Evolutionary conservation across 2,797 vertebrate species (phyloP).

Genomic region (Phoeniculus purpureus): DNA sequence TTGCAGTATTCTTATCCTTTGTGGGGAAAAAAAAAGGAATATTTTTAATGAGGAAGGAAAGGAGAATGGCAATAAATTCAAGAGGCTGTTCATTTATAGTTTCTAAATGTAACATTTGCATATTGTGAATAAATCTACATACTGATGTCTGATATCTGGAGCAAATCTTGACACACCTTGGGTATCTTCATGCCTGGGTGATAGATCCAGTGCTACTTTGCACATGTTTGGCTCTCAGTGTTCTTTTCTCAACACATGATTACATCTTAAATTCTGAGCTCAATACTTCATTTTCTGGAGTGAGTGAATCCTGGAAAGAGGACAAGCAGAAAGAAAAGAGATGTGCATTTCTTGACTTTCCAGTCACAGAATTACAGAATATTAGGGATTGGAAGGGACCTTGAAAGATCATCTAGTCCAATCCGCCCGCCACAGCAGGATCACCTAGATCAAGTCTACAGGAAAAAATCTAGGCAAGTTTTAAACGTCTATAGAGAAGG

Average conservation of each 20-base stretch:
- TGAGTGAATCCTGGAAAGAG: not conserved
- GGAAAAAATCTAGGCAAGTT: too few species aligned
- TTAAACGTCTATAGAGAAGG: too few species aligned
- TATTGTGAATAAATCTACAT: constrained; percentile 41
- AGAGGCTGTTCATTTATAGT: constrained; percentile 7
- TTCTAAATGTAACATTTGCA: constrained; percentile 28
- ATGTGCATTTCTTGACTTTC: not conserved
- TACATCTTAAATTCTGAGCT: not conserved
- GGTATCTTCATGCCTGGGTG: not conserved
- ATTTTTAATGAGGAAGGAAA: constrained; percentile 17
- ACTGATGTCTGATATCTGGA: not conserved
- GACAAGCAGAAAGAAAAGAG: not conserved
- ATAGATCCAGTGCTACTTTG: not conserved
- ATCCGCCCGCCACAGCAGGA: too few species aligned
- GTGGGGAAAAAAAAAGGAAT: not conserved
- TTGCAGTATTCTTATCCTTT: not conserved
- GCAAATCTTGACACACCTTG: not conserved
- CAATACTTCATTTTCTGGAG: not conserved
- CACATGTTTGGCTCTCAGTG: not conserved
- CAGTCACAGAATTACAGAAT: not conserved
- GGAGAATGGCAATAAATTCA: constrained; percentile 13
- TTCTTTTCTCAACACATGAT: not conserved
- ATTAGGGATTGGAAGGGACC: too few species aligned
- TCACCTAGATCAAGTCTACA: too few species aligned
- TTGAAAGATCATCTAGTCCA: too few species aligned